Percentiles rank a stretch among this genome's conserved stretches.
Conservation (phyloP, 1,140 invertebrate genomes). For the Pogonomyrmex barbatus region DNA sequence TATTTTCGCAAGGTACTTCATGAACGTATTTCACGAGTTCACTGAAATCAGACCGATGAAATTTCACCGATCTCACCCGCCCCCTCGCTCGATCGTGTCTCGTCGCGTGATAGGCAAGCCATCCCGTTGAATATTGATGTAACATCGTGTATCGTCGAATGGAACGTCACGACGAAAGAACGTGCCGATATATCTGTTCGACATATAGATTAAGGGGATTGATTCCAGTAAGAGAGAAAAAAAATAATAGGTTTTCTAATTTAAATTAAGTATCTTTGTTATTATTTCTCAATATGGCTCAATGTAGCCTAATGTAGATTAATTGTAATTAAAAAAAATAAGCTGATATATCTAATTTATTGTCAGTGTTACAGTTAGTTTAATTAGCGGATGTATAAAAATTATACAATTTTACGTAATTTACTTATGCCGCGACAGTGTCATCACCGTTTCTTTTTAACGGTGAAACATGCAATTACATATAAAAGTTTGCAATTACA, state of each 20-base stretch:
- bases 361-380: neutral
- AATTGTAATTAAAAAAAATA: neutral
- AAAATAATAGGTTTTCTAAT: conserved; percentile 8
- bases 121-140: conserved; percentile 67
- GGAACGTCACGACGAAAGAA: conserved; percentile 55
- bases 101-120: conserved; percentile 49
- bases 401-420: neutral
- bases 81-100: neutral
- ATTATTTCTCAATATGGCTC: neutral
- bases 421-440: neutral
- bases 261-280: neutral
- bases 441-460: neutral
- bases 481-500: conserved; percentile 48
- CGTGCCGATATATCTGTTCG: conserved; percentile 13
- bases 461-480: conserved; percentile 16
- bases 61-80: conserved; percentile 22
- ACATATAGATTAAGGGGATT: conserved; percentile 13
- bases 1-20: conserved; percentile 52
- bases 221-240: neutral
- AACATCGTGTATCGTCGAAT: conserved; percentile 61
- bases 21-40: conserved; percentile 57
- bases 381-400: conserved; percentile 9
- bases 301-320: neutral
- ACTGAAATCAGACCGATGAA: conserved; percentile 53
- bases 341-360: neutral